These are phyloP conservation scores for Drosophila pseudoananassae DNA, from an alignment of 1,140 invertebrate genomes.

Conservation along the genomic window DNA sequence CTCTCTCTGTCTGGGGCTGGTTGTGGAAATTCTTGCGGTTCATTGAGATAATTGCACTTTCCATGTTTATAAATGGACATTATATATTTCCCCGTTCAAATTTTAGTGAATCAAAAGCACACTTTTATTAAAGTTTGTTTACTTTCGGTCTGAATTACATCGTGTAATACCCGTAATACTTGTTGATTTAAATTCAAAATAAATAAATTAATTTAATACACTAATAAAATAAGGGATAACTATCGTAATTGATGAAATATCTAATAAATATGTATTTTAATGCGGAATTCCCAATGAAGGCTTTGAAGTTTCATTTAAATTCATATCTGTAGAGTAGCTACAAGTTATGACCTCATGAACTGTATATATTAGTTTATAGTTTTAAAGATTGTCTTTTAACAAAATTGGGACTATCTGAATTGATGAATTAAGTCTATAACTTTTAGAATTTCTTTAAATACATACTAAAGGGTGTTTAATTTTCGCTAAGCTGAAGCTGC, in stretches of 20 bases:
- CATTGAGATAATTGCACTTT: not conserved
- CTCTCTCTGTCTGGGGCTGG: not conserved
- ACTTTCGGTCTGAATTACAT: not conserved
- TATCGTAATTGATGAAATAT: too few relatives aligned
- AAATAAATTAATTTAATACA: not conserved
- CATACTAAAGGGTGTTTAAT: constrained; percentile 24
- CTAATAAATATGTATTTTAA: too few relatives aligned
- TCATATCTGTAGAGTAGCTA: too few relatives aligned
- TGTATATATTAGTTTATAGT: too few relatives aligned
- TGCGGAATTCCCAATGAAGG: too few relatives aligned
- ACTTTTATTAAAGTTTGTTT: too few relatives aligned
- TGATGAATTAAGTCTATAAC: too few relatives aligned
- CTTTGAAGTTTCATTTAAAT: too few relatives aligned
- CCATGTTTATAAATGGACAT: constrained; percentile 8
- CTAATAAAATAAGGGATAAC: not conserved
- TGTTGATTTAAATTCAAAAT: not conserved
- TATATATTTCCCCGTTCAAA: not conserved
- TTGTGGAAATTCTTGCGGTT: constrained; percentile 12
- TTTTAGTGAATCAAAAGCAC: not conserved
- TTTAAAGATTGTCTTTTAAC: too few relatives aligned
- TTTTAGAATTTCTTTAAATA: not conserved
- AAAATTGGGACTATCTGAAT: too few relatives aligned
- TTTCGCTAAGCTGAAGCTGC: constrained; percentile 4
- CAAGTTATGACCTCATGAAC: too few relatives aligned
- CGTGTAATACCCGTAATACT: not conserved